phyloP scores from a whole-genome alignment of 2,113 vertebrate genomes.

The Podarcis raffonei region DNA sequence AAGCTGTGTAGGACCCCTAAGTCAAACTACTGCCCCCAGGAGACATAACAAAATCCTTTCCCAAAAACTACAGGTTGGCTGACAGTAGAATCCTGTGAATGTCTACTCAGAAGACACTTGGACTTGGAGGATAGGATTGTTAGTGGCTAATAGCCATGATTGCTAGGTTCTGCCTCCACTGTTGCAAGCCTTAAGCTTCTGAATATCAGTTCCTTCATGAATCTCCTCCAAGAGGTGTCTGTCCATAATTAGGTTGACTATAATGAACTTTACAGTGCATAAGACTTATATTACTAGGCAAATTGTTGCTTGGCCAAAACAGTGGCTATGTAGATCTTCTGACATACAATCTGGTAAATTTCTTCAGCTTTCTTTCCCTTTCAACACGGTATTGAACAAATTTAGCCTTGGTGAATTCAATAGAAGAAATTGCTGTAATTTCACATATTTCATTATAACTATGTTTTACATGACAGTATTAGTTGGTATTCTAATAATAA shows the following conservation, averaged over 20 bases:
- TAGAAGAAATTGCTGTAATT: neutral
- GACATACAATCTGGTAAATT: neutral
- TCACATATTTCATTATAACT: neutral
- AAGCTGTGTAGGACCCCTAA: too few relatives aligned
- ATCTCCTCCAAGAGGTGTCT: neutral
- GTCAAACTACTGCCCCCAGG: neutral
- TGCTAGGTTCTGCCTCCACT: too few relatives aligned
- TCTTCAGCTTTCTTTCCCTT: rapidly evolving
- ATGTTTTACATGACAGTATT: neutral
- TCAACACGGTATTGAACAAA: neutral
- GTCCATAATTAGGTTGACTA: neutral
- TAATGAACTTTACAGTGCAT: neutral
- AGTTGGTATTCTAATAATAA: neutral
- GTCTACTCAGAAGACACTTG: neutral
- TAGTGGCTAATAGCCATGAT: too few relatives aligned
- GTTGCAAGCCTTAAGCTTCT: too few relatives aligned
- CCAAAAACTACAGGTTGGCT: neutral
- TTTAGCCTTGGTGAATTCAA: neutral
- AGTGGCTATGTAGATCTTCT: neutral
- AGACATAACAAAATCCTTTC: neutral
- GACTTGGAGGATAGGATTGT: too few relatives aligned
- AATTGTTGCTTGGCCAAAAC: neutral
- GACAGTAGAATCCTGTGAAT: neutral
- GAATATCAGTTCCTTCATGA: neutral
- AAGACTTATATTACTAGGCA: neutral